A percentile compares a stretch with the other conserved stretches of the same genome.
Conservation (phyloP, 2,888 invertebrate species). For the Ormia ochracea region DNA sequence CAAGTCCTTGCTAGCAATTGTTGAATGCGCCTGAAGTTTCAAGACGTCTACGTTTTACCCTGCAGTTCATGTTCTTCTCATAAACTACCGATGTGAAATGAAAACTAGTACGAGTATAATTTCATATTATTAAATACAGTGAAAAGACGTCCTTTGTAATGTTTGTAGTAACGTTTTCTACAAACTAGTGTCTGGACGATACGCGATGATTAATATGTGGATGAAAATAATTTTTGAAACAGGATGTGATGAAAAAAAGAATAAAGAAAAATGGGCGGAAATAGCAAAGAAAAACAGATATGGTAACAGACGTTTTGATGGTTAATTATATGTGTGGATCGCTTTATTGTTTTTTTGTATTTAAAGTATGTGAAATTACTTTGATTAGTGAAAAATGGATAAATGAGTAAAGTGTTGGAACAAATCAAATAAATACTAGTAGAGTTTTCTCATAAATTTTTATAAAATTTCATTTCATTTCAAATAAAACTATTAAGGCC, state of each 20-base stretch:
- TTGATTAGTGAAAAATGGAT: slow-evolving; percentile 4
- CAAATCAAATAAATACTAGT: slow-evolving; percentile 22
- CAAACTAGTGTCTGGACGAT: neutral
- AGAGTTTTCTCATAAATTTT: neutral
- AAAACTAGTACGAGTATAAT: neutral
- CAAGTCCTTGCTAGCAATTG: neutral
- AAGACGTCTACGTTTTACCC: neutral
- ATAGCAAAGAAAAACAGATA: slow-evolving; percentile 43
- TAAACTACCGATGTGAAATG: neutral
- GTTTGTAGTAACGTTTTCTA: neutral
- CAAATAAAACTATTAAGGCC: neutral
- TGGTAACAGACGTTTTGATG: slow-evolving; percentile 44
- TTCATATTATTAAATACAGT: neutral
- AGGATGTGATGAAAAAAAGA: slow-evolving; percentile 10
- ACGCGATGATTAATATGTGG: neutral
- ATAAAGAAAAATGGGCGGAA: slow-evolving; percentile 57
- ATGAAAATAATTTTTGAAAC: neutral
- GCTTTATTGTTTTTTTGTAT: neutral
- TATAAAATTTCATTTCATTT: slow-evolving; percentile 30
- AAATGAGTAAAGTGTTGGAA: slow-evolving; percentile 16
- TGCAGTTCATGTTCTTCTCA: neutral
- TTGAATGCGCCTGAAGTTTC: neutral
- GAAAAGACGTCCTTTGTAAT: neutral
- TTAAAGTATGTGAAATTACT: neutral
- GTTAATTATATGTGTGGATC: neutral